Percentiles rank a stretch among this genome's conserved stretches.
Conservation (phyloP, 1,140 invertebrate genomes). For the Drosophila cardini region DNA sequence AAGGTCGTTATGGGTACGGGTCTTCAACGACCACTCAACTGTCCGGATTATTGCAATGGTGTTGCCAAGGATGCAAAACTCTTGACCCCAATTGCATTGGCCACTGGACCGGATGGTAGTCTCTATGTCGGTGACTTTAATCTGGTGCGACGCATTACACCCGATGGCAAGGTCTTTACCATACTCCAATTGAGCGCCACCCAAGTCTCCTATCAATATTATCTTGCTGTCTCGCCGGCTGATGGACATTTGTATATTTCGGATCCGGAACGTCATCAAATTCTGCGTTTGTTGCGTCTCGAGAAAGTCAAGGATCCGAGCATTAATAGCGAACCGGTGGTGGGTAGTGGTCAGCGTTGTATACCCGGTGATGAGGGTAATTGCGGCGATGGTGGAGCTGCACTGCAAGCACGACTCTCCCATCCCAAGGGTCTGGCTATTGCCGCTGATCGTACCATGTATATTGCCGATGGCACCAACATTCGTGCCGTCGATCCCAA, state of each 20-base stretch:
- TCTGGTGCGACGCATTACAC: conserved; percentile 95
- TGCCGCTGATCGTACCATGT: conserved; percentile 95
- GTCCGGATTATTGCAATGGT: conserved; percentile 93
- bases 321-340: conserved; percentile 94
- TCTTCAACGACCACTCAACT: conserved; percentile 90
- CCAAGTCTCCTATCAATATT: conserved; percentile 97
- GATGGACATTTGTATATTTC: conserved; percentile 98
- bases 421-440: conserved; percentile 99
- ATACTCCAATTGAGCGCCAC: conserved; percentile 96
- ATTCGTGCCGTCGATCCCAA: conserved; percentile 95
- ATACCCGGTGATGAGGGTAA: conserved; percentile 95
- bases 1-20: conserved; percentile 97
- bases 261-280: conserved; percentile 96
- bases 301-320: conserved; percentile 92
- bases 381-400: conserved; percentile 97
- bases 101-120: conserved; percentile 97
- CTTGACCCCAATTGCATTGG: conserved; percentile 95
- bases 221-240: conserved; percentile 96
- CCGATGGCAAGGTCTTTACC: conserved; percentile 95
- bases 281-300: conserved; percentile 90
- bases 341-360: conserved; percentile 98
- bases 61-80: conserved; percentile 94
- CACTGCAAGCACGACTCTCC: conserved; percentile 94
- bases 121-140: conserved; percentile 99
- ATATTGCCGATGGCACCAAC: conserved; percentile 97